These are phyloP conservation scores for Meganola albula DNA, from an alignment of 2,888 invertebrate species.

Conservation along the genomic window DNA sequence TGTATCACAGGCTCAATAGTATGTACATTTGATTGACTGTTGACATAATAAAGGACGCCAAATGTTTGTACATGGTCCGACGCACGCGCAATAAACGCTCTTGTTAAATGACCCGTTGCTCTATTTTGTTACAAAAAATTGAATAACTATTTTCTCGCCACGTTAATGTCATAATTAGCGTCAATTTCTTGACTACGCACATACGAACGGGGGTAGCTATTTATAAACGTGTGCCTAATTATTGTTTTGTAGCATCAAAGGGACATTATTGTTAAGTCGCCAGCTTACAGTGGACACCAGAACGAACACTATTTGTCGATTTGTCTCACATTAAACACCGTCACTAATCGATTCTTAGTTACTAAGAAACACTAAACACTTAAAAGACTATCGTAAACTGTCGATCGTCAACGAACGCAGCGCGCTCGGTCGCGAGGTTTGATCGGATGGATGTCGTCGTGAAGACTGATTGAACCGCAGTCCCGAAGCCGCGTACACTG, in stretches of 20 bases:
- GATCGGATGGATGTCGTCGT: conserved; percentile 61
- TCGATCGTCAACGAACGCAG: conserved; percentile 36
- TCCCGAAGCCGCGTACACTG: conserved; percentile 43
- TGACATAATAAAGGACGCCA: conserved; percentile 48
- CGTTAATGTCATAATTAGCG: conserved; percentile 19
- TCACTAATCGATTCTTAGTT: conserved; percentile 44
- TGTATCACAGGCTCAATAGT: conserved; percentile 37
- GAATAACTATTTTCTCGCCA: background rate
- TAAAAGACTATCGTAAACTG: conserved; percentile 31
- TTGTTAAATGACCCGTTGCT: background rate
- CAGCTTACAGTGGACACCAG: conserved; percentile 42
- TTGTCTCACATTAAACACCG: conserved; percentile 51
- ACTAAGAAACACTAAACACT: conserved; percentile 34
- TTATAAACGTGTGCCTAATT: conserved; percentile 49
- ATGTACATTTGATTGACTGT: conserved; percentile 59
- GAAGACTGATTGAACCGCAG: conserved; percentile 56
- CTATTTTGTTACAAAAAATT: background rate
- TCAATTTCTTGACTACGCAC: conserved; percentile 28
- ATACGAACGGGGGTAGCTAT: conserved; percentile 39
- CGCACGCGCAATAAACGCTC: conserved; percentile 10
- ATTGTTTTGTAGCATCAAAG: conserved; percentile 42
- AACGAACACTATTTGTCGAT: conserved; percentile 50
- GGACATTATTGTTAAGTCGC: conserved; percentile 35
- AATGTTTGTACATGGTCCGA: conserved; percentile 21
- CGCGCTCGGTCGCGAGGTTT: conserved; percentile 50